Evolutionary conservation across 1,140 invertebrate genomes (phyloP).

Genomic region (Leptinotarsa undecemlineata): DNA sequence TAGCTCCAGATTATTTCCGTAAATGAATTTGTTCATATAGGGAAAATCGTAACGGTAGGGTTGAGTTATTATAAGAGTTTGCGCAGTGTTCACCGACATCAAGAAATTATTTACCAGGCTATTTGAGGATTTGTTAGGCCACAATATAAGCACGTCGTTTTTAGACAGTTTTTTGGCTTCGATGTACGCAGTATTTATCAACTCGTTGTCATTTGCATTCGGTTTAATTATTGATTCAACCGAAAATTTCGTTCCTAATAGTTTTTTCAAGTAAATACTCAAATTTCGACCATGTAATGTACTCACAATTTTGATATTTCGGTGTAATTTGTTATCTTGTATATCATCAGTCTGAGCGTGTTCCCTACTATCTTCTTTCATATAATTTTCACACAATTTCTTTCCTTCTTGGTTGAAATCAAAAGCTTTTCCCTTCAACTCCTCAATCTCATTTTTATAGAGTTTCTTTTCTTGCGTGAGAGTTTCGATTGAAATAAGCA

Average conservation of each 20-base stretch:
- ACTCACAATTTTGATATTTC: neutral
- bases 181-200: slow-evolving; percentile 4
- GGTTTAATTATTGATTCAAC: slow-evolving; percentile 16
- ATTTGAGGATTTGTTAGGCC: neutral
- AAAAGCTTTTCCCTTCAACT: neutral
- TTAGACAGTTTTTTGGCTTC: neutral
- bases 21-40: neutral
- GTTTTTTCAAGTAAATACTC: neutral
- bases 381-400: too few relatives aligned
- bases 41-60: neutral
- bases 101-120: neutral
- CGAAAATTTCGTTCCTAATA: slow-evolving; percentile 1
- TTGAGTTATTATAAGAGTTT: neutral
- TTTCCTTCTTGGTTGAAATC: neutral
- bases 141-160: slow-evolving; percentile 8
- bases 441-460: neutral
- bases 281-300: neutral
- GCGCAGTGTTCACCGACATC: neutral
- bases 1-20: neutral
- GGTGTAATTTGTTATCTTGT: neutral
- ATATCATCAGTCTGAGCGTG: neutral
- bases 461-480: neutral
- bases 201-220: slow-evolving; percentile 11
- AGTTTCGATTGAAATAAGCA: neutral
- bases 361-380: neutral